These are phyloP conservation scores for Lagria hirta DNA, from an alignment of 2,888 invertebrate genomes.

Conservation along the genomic window DNA sequence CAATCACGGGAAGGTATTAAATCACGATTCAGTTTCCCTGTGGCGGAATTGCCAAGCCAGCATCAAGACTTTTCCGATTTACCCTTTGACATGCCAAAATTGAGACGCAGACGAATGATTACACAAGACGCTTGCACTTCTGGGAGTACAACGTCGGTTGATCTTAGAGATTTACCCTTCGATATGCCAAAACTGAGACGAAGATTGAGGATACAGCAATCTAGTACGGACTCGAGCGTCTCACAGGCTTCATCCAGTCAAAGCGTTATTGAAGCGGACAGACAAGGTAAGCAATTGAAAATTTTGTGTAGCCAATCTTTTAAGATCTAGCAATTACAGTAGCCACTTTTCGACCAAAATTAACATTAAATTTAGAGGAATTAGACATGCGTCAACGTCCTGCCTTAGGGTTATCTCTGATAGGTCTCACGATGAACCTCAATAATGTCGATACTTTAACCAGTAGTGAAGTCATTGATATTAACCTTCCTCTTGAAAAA, in stretches of 20 bases:
- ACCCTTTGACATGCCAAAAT: slow-evolving; percentile 88
- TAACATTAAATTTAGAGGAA: slow-evolving; percentile 73
- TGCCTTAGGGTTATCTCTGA: slow-evolving; percentile 50
- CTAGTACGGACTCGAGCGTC: slow-evolving; percentile 70
- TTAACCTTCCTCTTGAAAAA: slow-evolving; percentile 78
- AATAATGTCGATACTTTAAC: slow-evolving; percentile 59
- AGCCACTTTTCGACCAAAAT: slow-evolving; percentile 65
- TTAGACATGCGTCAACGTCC: slow-evolving; percentile 55
- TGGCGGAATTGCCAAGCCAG: slow-evolving; percentile 54
- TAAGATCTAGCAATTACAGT: no score
- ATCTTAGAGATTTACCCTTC: slow-evolving; percentile 80
- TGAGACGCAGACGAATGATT: slow-evolving; percentile 67
- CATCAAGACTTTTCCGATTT: slow-evolving; percentile 76
- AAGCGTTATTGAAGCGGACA: slow-evolving; percentile 74
- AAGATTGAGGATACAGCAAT: slow-evolving; percentile 66
- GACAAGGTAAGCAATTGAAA: no score
- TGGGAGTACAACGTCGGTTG: slow-evolving; percentile 72
- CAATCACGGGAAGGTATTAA: slow-evolving; percentile 79
- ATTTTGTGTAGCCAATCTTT: no score
- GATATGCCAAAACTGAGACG: slow-evolving; percentile 88
- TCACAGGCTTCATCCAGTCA: slow-evolving; percentile 83
- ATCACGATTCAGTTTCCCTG: slow-evolving; percentile 54
- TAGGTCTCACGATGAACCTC: slow-evolving; percentile 52
- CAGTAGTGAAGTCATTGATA: slow-evolving; percentile 76
- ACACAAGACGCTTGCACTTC: slow-evolving; percentile 71